Evolutionary conservation across 2,797 vertebrate genomes (phyloP).

Genomic region (Catharus ustulatus): DNA sequence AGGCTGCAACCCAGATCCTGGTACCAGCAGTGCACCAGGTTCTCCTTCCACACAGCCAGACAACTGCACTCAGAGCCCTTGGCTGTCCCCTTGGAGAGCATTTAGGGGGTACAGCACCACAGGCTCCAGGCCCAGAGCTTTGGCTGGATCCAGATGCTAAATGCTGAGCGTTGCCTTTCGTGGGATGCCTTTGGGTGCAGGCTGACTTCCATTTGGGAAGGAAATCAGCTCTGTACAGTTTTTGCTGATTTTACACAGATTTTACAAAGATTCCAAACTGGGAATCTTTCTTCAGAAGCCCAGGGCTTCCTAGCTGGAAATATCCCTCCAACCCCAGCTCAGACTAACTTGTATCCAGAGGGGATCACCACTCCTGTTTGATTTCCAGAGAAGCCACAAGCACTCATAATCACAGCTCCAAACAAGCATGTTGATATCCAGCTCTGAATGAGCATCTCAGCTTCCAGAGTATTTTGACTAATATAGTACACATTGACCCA

Average conservation of each 20-base stretch:
- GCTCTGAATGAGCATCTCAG: neutral
- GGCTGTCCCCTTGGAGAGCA: neutral
- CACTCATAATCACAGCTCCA: neutral
- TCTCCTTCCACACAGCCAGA: neutral
- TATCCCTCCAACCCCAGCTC: neutral
- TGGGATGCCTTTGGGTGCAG: neutral
- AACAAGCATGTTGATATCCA: neutral
- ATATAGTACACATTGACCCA: neutral
- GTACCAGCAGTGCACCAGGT: neutral
- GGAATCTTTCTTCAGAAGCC: neutral
- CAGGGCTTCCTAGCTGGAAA: neutral
- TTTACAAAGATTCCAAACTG: neutral
- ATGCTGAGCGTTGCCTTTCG: neutral
- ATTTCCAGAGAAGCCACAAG: neutral
- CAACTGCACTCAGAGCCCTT: neutral
- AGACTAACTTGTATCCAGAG: neutral
- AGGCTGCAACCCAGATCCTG: neutral
- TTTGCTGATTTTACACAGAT: neutral
- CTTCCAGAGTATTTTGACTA: conserved; percentile 23
- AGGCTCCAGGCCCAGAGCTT: neutral
- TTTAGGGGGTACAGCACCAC: neutral
- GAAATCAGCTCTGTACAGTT: neutral
- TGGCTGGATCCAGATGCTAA: neutral
- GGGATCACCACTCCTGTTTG: neutral
- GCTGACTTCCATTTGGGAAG: neutral